Base-by-base conservation (phyloP, 2,113 vertebrate genomes). In the Thalassoma bifasciatum region DNA sequence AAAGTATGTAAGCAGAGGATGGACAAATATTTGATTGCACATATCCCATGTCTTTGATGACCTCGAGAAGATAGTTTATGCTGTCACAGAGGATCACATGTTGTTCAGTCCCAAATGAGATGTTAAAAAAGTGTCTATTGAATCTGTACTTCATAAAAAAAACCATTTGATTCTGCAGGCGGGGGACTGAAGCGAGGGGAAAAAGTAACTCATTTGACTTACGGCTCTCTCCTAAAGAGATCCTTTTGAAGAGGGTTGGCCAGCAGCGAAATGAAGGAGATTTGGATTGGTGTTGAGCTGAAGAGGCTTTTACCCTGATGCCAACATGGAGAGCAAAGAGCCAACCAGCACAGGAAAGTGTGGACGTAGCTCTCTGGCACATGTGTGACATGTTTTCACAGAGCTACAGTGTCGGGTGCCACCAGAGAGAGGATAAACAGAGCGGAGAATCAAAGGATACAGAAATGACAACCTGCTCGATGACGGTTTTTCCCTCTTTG, bases 201-300 rank as follows among this genome's bases (percentile, higher is more conserved):
- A 76, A 64, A 51, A 71, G 64, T 66, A 70, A 77, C 63, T 82
- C 14, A 44, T 79, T 81, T 76, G 79, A 86, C 77, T 79, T 49
- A 36, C 51, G 50, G 64, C 59, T 74, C 70, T 30, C 57, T 38
- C 57, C 79, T 81, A 21, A 73, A 81, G 44, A 67, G 66, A 74
- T 72, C 72, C 74, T 60, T 77, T 71, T 86, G 70, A 82, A 71
- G 59, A 64, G 74, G 49, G 47, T 54, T 76, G 69, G 72, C 24
- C 5, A 54, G 54, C 51, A 42, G 77, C 65, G 59, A 57, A 71
- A 51, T 61, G 34, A 65, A 79, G 68, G 67, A 67, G 76, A 73
- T 75, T 83, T 81, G 74, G 82, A 73, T 77, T 67, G 56, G 72
- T 70, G 36, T 82, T 59, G 49, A 71, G 73, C 34, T 50, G 40